Evolutionary conservation across 2,888 invertebrate genomes (phyloP), one percentile per base, ranked within the genome.

Genomic region (Plagodis dolabraria): DNA sequence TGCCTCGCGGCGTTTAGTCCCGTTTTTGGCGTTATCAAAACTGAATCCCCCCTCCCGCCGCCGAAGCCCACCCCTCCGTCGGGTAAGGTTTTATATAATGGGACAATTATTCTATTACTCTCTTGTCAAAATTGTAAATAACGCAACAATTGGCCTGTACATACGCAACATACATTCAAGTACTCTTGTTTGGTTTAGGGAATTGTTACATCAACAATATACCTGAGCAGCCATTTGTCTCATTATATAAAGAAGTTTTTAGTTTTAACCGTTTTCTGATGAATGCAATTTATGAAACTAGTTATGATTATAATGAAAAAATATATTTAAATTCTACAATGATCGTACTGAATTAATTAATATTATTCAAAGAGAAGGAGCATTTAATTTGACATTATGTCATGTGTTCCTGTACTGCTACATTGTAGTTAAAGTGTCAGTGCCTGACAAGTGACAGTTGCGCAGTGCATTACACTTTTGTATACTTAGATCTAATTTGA

Each of bases 71-170:
- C 78, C 34, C 69, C 72, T 40, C 73, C 77, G n/a, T 67, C 73
- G 67, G 85, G 85, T 85, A 85, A 83, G 83, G 56, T 63, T 66
- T 69, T 69, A 66, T 69, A 69, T 69, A 65, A 65, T 69, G 69
- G 69, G 69, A 65, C 69, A 67, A 67, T 53, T 60, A 58, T 53
- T 52, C 55, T 60, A 58, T 53, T 52, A 40, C 45, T 33, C 6
- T 6, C n/a, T 50, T 12, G 0, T 51, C 34, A 33, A 53, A 40
- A 40, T 42, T 63, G 58, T 63, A 68, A 45, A 50, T 62, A 54
- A 5, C 62, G 48, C 53, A 45, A 47, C 34, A 57, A 68, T 72
- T 70, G 68, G 75, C 79, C 68, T 79, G 73, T 79, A 77, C 55
- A 78, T 76, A 71, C 47, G 68, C 70, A 47, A 56, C 6, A 12